These are phyloP conservation scores for Camptogramma bilineatum DNA, from an alignment of 2,888 invertebrate species.

Conservation along the genomic window DNA sequence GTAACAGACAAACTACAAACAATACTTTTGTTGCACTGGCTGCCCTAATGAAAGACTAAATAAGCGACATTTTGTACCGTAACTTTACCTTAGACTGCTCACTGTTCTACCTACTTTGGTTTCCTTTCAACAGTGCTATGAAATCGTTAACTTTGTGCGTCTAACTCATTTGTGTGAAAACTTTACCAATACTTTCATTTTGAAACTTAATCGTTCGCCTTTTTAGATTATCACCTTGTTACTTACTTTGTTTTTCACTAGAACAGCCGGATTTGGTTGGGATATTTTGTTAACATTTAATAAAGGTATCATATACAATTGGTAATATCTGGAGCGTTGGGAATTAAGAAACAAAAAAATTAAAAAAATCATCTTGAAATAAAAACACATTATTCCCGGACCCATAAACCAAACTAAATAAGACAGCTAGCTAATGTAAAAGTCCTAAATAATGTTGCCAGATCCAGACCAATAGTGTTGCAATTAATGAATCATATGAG, in stretches of 20 bases:
- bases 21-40: constrained; percentile 6
- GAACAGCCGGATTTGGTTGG: constrained; percentile 26
- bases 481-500: too few species aligned
- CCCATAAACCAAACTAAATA: too few species aligned
- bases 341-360: too few species aligned
- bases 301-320: too few species aligned
- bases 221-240: constrained; percentile 9
- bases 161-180: constrained; percentile 20
- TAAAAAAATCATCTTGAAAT: too few species aligned
- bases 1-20: constrained; percentile 1
- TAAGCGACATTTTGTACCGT: constrained; percentile 13
- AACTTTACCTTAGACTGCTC: constrained; percentile 1
- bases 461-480: too few species aligned
- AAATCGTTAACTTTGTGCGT: constrained; percentile 17
- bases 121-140: constrained; percentile 21
- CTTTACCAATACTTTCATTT: constrained; percentile 26
- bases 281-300: not conserved
- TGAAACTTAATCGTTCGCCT: constrained; percentile 8
- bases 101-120: constrained; percentile 14
- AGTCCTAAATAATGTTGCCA: too few species aligned
- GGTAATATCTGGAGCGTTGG: not conserved
- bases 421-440: too few species aligned
- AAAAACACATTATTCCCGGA: too few species aligned
- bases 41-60: constrained; percentile 31
- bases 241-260: constrained; percentile 31